Base-by-base conservation (phyloP, 2,797 vertebrate species). In the Acanthopagrus latus region DNA sequence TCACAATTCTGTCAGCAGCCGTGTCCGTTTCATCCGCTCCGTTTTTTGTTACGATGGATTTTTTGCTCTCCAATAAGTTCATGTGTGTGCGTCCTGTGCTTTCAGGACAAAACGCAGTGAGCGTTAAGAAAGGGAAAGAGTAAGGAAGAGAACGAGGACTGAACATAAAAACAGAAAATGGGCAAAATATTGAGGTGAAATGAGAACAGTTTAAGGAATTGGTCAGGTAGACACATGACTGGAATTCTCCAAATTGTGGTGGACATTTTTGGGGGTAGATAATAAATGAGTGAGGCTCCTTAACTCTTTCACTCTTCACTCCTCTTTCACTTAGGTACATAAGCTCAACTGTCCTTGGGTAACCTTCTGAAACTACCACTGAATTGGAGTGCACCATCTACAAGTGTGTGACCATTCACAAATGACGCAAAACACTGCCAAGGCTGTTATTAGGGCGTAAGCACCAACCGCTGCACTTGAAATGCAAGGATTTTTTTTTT, bases 1-100 rank as follows among this genome's bases (percentile, higher is more conserved):
- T 93, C 89, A 82, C 86, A 83, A 80, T 88, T 84, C 91, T 93
- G 93, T 93, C 91, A 93, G 89, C 92, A 80, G 88, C 87, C 64
- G 57, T 88, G 91, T 89, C 88, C 59, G 76, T 87, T 86, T 89
- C 84, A 88, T 88, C 87, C 56, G 43, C 80, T 91, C 83, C 71
- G 17, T 79, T 84, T 81, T 46, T 79, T 38, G 71, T 90, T 74
- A 17, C 25, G 71, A 92, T 91, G 71, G 89, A 91, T 92, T 90
- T 90, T 78, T 89, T 90, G 75, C 71, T 85, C 80, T 78, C 71
- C 87, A 82, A 80, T 89, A 79, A 74, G 54, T 82, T 67, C 23
- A 25, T 25, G 41, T 48, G 47, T 77, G 60, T 64, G 52, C 33
- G 13, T 55, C 48, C 29, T 58, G n/a, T 55, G 54, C 73, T 78